phyloP scores from a whole-genome alignment of 2,888 invertebrate species.

The Meteorus cinctellus region DNA sequence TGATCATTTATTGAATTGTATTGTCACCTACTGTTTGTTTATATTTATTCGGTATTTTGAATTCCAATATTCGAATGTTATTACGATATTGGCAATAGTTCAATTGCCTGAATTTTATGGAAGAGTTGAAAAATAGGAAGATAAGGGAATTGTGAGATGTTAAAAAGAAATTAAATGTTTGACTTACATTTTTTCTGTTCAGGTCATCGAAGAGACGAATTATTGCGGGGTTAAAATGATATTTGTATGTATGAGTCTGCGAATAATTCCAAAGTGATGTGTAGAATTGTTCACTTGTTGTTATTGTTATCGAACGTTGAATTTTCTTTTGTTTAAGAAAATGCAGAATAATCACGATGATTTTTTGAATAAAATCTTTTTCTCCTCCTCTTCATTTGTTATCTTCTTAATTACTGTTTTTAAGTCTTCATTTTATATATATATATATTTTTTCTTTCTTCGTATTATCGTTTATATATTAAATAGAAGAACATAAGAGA shows the following conservation, averaged over 20 bases:
- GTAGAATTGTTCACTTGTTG: slow-evolving; percentile 1
- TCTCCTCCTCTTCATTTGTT: background rate
- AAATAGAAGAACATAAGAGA: slow-evolving; percentile 9
- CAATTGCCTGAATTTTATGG: too few relatives aligned
- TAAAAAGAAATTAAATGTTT: background rate
- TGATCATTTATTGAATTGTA: too few relatives aligned
- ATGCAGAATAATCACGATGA: background rate
- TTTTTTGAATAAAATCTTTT: background rate
- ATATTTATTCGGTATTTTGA: too few relatives aligned
- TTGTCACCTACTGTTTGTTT: too few relatives aligned
- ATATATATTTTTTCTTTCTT: background rate
- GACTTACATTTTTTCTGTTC: slow-evolving; percentile 66
- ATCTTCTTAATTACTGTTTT: background rate
- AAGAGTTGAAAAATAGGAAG: too few relatives aligned
- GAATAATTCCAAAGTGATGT: background rate
- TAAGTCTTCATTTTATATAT: slow-evolving; percentile 2
- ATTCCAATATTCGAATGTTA: too few relatives aligned
- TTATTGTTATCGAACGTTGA: background rate
- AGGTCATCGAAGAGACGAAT: slow-evolving; percentile 62
- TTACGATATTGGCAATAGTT: too few relatives aligned
- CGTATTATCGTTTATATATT: slow-evolving; percentile 1
- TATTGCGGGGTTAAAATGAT: background rate
- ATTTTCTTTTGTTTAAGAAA: background rate
- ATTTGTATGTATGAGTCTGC: slow-evolving; percentile 1
- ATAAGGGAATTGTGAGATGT: too few relatives aligned